Evolutionary conservation across 2,797 vertebrate species (phyloP), one percentile per base, ranked within the genome.

Genomic region (Mormyrus proboscirostris): DNA sequence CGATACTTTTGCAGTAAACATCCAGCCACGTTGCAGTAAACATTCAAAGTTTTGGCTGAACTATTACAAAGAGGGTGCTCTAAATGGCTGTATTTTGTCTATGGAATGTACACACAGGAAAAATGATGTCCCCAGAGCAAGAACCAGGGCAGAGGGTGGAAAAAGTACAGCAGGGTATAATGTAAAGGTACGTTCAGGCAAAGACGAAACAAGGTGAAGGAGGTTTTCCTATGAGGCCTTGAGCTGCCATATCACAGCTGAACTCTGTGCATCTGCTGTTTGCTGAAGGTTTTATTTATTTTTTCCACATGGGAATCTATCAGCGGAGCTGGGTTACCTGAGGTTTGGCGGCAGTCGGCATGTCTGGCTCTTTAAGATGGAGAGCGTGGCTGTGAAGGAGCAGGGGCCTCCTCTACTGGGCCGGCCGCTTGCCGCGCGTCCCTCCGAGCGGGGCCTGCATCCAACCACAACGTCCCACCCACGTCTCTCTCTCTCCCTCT

Each of bases 171-270:
- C 3, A 41, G 33, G 9, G 51, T 8, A 3, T 38, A 16, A 57
- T 50, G 25, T 86, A 50, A 86, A 86, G 85, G 25, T 86, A 5
- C 6, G 25, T 86, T 57, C 25, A 86, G 53, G 69, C 69, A 29
- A 85, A 51, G 83, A 50, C 44, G 22, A 85, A 50, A 85, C 10
- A 25, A 85, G 47, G 83, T 85, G 83, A 87, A 62, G 29, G 29
- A 51, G 4, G 57, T 14, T 38, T 9, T 19, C 79, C 55, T 47
- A 53, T 62, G 92, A 51, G 14, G 55, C 92, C 91, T 16, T 16
- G 91, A 92, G 94, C 95, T 93, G 94, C 93, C 92, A 92, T 92
- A 94, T 94, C 93, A 92, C 94, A 92, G 94, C 93, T 93, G 92
- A 90, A 93, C 88, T 91, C 93, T 91, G 88, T 92, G 93, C 93